A percentile compares a stretch with the other conserved stretches of the same genome.
Conservation (phyloP, 1,140 invertebrate genomes). For the Cydia strobilella region DNA sequence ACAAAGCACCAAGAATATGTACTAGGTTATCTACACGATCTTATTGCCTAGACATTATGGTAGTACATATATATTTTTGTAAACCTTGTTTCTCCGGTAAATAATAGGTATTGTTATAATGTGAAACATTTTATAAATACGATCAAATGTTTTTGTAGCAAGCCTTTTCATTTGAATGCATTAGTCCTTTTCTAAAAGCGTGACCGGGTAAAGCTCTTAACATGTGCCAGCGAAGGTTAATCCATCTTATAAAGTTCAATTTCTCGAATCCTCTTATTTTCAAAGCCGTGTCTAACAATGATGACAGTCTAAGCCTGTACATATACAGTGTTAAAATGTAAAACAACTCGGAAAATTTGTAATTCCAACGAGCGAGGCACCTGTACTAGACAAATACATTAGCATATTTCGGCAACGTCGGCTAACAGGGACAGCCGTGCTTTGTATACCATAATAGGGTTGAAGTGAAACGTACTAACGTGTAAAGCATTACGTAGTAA, state of each 20-base stretch:
- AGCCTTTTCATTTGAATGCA: not conserved
- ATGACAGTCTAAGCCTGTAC: conserved; percentile 5
- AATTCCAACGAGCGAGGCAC: conserved; percentile 10
- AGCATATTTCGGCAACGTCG: conserved; percentile 13
- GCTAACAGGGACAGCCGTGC: conserved; percentile 1
- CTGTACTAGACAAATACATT: conserved; percentile 5
- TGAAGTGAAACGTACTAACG: not conserved
- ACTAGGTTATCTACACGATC: too few relatives aligned
- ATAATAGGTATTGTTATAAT: too few relatives aligned
- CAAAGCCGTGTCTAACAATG: conserved; percentile 3
- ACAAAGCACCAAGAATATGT: too few relatives aligned
- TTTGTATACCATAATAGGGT: not conserved
- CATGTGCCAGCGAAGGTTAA: not conserved
- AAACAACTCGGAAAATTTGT: conserved; percentile 9
- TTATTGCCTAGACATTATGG: too few relatives aligned
- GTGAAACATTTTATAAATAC: too few relatives aligned
- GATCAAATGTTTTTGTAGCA: too few relatives aligned
- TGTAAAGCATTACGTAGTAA: not conserved
- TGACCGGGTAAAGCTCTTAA: not conserved
- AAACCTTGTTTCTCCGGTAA: too few relatives aligned
- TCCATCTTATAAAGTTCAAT: conserved; percentile 1
- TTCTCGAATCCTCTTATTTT: not conserved
- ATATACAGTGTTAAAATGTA: conserved; percentile 2
- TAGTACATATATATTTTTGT: too few relatives aligned
- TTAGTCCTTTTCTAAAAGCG: conserved; percentile 2